phyloP scores from a whole-genome alignment of 2,113 vertebrate genomes.

The Hiodon tergisus region DNA sequence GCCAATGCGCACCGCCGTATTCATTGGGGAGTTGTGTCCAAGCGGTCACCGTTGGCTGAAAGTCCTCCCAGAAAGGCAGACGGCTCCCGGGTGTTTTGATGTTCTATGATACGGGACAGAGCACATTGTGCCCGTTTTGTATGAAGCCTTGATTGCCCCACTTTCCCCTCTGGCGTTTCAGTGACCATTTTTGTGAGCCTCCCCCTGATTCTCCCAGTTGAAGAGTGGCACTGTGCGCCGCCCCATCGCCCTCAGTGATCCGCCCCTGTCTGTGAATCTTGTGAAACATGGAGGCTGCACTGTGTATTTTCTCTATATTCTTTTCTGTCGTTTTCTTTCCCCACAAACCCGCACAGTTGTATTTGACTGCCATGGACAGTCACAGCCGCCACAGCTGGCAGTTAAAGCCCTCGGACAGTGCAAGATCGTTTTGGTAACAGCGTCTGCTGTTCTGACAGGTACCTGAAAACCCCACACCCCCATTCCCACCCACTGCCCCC shows the following conservation, averaged over 20 bases:
- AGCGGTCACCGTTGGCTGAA: too few species aligned
- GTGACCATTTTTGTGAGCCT: background rate
- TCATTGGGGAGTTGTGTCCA: too few species aligned
- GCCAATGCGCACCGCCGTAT: too few species aligned
- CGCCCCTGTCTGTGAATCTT: slow-evolving; percentile 55
- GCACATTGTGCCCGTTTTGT: background rate
- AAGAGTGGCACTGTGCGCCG: slow-evolving; percentile 3
- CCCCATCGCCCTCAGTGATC: slow-evolving; percentile 47
- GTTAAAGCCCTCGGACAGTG: slow-evolving; percentile 91
- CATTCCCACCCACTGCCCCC: too few species aligned
- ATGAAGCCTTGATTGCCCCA: background rate
- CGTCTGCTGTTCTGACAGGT: slow-evolving; percentile 74
- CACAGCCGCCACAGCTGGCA: slow-evolving; percentile 88
- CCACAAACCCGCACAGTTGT: slow-evolving; percentile 79
- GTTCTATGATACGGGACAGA: too few species aligned
- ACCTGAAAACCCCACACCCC: slow-evolving; percentile 68
- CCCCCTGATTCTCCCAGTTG: slow-evolving; percentile 28
- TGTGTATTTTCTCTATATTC: slow-evolving; percentile 56
- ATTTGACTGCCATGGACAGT: slow-evolving; percentile 91
- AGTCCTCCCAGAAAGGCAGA: too few species aligned
- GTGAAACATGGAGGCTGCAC: slow-evolving; percentile 44
- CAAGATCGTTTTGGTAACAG: slow-evolving; percentile 86
- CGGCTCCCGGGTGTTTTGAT: too few species aligned
- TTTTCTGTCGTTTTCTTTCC: slow-evolving; percentile 70
- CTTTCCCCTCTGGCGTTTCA: background rate